Conservation (phyloP, 2,797 vertebrate species). For the Siniperca scherzeri region DNA sequence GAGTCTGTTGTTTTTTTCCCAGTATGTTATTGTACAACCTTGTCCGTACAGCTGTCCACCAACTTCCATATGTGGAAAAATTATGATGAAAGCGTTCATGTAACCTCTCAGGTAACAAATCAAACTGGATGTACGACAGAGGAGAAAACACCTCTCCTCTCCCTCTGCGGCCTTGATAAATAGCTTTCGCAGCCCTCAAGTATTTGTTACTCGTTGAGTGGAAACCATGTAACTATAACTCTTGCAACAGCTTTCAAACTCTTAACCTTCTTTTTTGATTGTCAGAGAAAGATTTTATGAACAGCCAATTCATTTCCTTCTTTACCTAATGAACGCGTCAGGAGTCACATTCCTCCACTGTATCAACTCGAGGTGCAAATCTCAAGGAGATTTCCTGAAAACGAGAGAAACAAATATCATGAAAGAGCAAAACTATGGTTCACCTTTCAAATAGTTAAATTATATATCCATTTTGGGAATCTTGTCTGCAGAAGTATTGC, state of each 20-base stretch:
- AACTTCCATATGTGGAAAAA: not conserved
- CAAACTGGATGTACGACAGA: conserved; percentile 20
- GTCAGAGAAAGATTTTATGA: not conserved
- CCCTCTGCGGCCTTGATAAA: conserved; percentile 22
- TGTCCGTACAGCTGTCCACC: not conserved
- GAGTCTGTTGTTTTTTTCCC: conserved; percentile 3
- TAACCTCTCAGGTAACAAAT: conserved; percentile 46
- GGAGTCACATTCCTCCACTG: conserved; percentile 9
- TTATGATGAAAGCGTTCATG: not conserved
- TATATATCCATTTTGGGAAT: not conserved
- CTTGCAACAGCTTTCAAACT: not conserved
- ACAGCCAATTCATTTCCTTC: not conserved
- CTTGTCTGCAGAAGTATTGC: not conserved
- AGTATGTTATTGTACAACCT: not conserved
- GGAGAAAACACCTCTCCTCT: conserved; percentile 5
- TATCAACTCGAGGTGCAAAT: conserved; percentile 7
- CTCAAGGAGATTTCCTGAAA: conserved; percentile 11
- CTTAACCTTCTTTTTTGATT: not conserved
- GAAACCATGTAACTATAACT: conserved; percentile 34
- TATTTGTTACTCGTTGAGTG: not conserved
- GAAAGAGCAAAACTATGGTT: not conserved
- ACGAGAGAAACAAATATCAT: not conserved
- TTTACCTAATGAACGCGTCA: conserved; percentile 32
- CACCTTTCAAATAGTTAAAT: not conserved
- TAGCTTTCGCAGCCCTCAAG: not conserved